A percentile compares a stretch with the other conserved stretches of the same genome.
Conservation (phyloP, 1,140 invertebrate species). For the Temnothorax curvispinosus region DNA sequence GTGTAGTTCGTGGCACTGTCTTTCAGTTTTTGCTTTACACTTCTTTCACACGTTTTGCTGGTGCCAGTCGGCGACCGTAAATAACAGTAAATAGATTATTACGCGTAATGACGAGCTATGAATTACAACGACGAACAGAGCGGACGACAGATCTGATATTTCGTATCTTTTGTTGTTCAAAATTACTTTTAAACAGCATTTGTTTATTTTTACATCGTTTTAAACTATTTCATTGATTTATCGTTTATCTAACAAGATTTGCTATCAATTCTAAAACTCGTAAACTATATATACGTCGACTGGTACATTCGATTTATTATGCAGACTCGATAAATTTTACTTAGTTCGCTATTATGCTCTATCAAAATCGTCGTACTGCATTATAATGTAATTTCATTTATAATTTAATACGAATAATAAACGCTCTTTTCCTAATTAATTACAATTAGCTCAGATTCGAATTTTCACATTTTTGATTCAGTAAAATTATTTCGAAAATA, state of each 20-base stretch:
- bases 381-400: not conserved
- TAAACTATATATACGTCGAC: constrained; percentile 47
- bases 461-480: not conserved
- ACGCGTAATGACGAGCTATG: not conserved
- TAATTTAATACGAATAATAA: constrained; percentile 1
- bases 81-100: not conserved
- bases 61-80: constrained; percentile 59
- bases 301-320: constrained; percentile 58
- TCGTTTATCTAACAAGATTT: not conserved
- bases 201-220: constrained; percentile 1
- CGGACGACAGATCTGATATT: not conserved
- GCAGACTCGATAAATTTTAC: constrained; percentile 63
- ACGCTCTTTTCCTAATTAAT: not conserved
- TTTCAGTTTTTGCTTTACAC: constrained; percentile 80
- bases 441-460: not conserved
- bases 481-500: not conserved
- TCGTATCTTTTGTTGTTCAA: not conserved
- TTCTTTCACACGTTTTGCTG: constrained; percentile 59
- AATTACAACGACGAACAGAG: not conserved
- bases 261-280: not conserved
- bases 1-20: constrained; percentile 86
- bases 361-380: constrained; percentile 23
- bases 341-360: constrained; percentile 67
- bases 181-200: not conserved
- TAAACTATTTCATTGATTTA: not conserved